These are phyloP conservation scores for Drepana arcuata DNA, from an alignment of 1,140 invertebrate genomes.

Conservation along the genomic window DNA sequence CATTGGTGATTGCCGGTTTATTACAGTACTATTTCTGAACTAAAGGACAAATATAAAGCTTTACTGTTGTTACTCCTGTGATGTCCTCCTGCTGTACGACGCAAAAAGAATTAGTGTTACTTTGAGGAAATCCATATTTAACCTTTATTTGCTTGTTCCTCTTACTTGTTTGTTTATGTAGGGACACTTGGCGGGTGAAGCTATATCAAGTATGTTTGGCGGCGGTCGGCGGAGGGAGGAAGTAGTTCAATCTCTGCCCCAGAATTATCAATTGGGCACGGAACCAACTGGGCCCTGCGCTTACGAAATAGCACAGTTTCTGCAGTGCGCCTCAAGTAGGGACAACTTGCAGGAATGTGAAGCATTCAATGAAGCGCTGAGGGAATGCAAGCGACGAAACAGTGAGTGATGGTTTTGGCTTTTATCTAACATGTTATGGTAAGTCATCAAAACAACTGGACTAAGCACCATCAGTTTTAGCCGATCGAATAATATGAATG, in stretches of 20 bases:
- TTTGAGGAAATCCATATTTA: too few species aligned
- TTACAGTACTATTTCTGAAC: too few species aligned
- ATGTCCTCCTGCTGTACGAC: too few species aligned
- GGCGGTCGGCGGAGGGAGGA: constrained; percentile 78
- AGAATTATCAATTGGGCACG: constrained; percentile 34
- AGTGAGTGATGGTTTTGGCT: too few species aligned
- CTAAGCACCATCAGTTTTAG: too few species aligned
- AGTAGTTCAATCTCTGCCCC: constrained; percentile 36
- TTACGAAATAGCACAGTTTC: constrained; percentile 51
- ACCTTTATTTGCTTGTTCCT: too few species aligned
- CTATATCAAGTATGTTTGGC: constrained; percentile 84
- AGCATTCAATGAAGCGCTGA: constrained; percentile 48
- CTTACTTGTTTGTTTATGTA: constrained; percentile 30
- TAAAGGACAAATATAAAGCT: too few species aligned
- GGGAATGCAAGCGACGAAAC: constrained; percentile 49
- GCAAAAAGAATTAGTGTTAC: too few species aligned
- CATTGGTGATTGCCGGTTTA: too few species aligned
- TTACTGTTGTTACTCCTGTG: too few species aligned
- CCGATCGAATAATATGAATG: too few species aligned
- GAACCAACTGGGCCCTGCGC: constrained; percentile 56
- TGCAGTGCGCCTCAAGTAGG: constrained; percentile 40
- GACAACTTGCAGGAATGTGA: constrained; percentile 47
- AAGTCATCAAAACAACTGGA: too few species aligned
- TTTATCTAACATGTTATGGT: background rate
- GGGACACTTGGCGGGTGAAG: constrained; percentile 88